phyloP scores from a whole-genome alignment of 2,797 vertebrate species.

The Echeneis naucrates region DNA sequence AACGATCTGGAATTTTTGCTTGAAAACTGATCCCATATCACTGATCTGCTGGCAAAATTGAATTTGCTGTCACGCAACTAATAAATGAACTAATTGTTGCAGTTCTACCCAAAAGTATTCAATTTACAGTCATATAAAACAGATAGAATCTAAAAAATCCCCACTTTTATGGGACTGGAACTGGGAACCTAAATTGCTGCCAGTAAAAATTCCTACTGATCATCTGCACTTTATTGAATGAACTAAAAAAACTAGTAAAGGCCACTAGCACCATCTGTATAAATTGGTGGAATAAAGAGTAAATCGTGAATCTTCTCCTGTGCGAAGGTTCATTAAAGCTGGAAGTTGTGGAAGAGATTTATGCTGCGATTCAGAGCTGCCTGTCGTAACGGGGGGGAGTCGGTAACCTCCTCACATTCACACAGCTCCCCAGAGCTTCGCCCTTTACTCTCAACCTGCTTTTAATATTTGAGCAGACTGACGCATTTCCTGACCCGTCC shows the following conservation, averaged over 20 bases:
- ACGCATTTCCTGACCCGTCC: slow-evolving; percentile 80
- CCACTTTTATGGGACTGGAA: background rate
- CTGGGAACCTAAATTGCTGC: background rate
- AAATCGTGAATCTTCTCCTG: background rate
- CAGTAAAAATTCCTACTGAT: background rate
- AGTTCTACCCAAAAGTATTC: background rate
- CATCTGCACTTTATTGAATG: background rate
- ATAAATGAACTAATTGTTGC: background rate
- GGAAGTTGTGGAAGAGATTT: slow-evolving; percentile 31
- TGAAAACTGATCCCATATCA: background rate
- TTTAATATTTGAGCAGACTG: slow-evolving; percentile 74
- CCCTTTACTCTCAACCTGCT: slow-evolving; percentile 62
- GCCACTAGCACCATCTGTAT: background rate
- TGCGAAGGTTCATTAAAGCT: slow-evolving; percentile 15
- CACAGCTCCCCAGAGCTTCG: slow-evolving; percentile 37
- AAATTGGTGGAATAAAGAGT: background rate
- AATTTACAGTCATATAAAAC: background rate
- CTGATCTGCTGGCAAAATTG: background rate
- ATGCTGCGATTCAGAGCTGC: slow-evolving; percentile 40
- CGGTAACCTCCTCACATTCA: slow-evolving; percentile 53
- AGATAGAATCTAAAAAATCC: background rate
- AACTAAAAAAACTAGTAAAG: background rate
- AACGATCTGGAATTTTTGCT: background rate
- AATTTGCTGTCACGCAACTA: background rate
- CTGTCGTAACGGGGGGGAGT: slow-evolving; percentile 46